Evolutionary conservation across 2,888 invertebrate genomes (phyloP).

Genomic region (Mesorhabditis sp.): DNA sequence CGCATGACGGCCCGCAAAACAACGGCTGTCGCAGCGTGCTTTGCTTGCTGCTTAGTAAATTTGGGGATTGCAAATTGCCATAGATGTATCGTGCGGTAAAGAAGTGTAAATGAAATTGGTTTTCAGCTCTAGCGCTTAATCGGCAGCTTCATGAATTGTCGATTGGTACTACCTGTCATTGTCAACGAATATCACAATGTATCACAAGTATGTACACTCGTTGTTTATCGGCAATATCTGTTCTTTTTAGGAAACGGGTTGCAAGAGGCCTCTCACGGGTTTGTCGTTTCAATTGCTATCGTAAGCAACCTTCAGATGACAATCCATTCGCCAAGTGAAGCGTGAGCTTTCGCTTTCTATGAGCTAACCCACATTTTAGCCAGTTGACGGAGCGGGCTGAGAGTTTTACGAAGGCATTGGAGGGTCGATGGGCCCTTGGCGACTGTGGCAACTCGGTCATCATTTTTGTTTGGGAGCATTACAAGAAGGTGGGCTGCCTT

Average conservation of each 20-base stretch:
- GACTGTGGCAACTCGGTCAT: conserved; percentile 58
- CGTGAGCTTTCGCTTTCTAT: conserved; percentile 28
- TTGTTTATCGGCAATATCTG: not conserved
- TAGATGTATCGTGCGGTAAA: no score
- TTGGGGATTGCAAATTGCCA: no score
- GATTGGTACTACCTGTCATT: conserved; percentile 52
- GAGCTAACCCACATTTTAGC: conserved; percentile 19
- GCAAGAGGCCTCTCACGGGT: conserved; percentile 50
- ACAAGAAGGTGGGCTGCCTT: conserved; percentile 45
- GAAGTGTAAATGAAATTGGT: no score
- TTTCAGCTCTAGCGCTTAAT: conserved; percentile 47
- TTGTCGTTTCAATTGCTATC: conserved; percentile 55
- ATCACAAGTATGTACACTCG: conserved; percentile 18
- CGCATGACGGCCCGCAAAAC: not conserved
- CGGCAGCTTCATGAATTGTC: conserved; percentile 46
- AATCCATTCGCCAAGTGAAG: conserved; percentile 55
- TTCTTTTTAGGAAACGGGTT: conserved; percentile 6
- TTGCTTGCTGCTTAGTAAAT: no score
- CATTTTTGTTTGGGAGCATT: conserved; percentile 56
- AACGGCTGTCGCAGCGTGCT: not conserved
- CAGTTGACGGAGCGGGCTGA: conserved; percentile 54
- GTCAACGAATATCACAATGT: conserved; percentile 54
- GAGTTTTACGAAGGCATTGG: conserved; percentile 50
- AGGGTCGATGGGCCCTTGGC: conserved; percentile 57
- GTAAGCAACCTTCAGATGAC: conserved; percentile 54